Evolutionary conservation across 92 coral and sea anemone genomes (phyloP).

Genomic region (Hydrozoanthus gracilis): DNA sequence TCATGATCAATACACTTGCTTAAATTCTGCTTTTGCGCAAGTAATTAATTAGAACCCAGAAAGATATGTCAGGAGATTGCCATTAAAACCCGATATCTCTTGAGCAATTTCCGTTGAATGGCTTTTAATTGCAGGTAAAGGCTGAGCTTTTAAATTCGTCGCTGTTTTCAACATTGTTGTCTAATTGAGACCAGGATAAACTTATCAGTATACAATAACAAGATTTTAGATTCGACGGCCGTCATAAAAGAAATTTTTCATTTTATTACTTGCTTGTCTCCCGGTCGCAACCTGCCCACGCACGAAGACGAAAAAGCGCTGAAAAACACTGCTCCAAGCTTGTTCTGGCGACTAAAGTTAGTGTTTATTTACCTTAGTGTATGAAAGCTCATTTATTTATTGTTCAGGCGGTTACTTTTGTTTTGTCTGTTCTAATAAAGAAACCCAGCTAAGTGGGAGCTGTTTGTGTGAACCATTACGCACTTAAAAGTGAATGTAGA

Average conservation of each 20-base stretch:
- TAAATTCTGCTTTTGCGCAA: neutral
- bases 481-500: neutral
- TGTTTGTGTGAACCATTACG: neutral
- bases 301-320: neutral
- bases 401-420: neutral
- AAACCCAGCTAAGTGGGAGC: neutral
- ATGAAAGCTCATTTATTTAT: neutral
- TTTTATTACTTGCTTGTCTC: neutral
- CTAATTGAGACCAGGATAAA: slow-evolving; percentile 22
- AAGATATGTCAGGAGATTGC: neutral
- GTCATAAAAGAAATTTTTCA: neutral
- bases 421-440: neutral
- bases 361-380: slow-evolving; percentile 10
- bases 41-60: neutral
- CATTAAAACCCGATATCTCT: neutral
- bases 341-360: neutral
- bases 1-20: neutral
- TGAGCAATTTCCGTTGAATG: neutral
- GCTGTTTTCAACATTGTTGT: neutral
- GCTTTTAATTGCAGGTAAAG: slow-evolving; percentile 15
- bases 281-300: neutral
- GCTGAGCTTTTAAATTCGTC: slow-evolving; percentile 1
- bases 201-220: neutral
- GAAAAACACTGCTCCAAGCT: neutral
- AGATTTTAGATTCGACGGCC: neutral